Percentiles rank a stretch among this genome's conserved stretches.
Evolutionary conservation across 1,140 invertebrate genomes (phyloP).

Genomic region (Anadara kagoshimensis): DNA sequence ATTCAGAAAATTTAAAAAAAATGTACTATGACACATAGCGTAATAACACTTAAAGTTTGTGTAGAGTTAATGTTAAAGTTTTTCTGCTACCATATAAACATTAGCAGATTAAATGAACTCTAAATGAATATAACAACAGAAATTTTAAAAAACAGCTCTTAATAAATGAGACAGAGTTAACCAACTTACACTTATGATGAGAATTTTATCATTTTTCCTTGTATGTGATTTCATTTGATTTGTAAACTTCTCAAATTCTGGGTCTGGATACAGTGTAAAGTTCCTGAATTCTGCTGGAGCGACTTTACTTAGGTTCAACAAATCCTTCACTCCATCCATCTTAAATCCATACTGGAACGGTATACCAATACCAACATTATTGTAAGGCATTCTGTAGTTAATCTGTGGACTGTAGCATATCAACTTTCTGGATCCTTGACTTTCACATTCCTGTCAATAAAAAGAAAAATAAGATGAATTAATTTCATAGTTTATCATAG

Average conservation of each 20-base stretch:
- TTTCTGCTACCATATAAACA: no score
- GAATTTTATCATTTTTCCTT: slow-evolving; percentile 83
- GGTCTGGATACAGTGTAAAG: slow-evolving; percentile 93
- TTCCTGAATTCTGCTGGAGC: background rate
- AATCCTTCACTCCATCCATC: slow-evolving; percentile 92
- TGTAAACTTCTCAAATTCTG: slow-evolving; percentile 89
- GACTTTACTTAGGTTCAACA: slow-evolving; percentile 83
- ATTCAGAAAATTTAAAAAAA: no score
- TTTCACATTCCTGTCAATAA: no score
- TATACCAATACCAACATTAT: background rate
- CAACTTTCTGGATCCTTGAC: background rate
- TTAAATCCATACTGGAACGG: slow-evolving; percentile 77
- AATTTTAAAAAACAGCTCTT: no score
- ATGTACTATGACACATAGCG: no score
- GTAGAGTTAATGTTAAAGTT: no score
- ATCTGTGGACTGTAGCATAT: slow-evolving; percentile 23
- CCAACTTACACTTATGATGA: slow-evolving; percentile 89
- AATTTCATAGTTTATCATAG: no score
- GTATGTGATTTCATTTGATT: slow-evolving; percentile 76
- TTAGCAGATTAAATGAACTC: no score
- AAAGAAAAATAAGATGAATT: no score
- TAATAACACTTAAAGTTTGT: no score
- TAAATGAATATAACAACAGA: no score
- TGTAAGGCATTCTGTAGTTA: slow-evolving; percentile 6
- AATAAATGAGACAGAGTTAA: no score